Base-by-base conservation (phyloP, 2,888 invertebrate genomes). In the Monoplex corrugatus region DNA sequence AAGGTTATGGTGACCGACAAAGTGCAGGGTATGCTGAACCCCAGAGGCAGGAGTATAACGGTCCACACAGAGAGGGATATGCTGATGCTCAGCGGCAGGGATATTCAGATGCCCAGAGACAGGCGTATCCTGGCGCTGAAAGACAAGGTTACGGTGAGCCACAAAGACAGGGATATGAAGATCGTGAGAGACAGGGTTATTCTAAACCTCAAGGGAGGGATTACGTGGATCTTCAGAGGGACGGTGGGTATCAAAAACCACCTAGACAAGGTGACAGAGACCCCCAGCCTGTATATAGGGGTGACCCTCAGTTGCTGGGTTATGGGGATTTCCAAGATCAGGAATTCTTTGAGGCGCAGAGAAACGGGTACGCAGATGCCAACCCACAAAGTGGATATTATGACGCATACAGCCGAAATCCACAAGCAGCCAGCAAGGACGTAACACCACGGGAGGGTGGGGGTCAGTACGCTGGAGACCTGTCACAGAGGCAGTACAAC, bases 261-360 rank as follows among this genome's bases (percentile, higher is more conserved):
- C 80, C 63, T n/a, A 23, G 84, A 16, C 82, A 87, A n/a, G 90
- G 86, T n/a, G 86, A 87, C 72, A 35, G 78, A 50, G 32, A n/a
- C n/a, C n/a, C 1, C 10, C 45, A 23, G 40, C 43, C 50, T 1
- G 23, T 5, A 3, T 63, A 68, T 28, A 13, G 78, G 6, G 44
- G 13, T 8, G 50, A 78, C 13, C 75, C 38, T 2, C 84, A 88
- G 32, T 28, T 80, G 78, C 78, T 80, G 10, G 78, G 78, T 28
- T 80, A 80, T 23, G 78, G 78, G 28, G 78, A 80, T 23, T 80
- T 80, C 40, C 78, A 43, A 28, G 78, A 80, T 2, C 40, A 40
- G 78, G 90, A 85, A 8, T 78, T 80, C 40, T 28, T 50, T 32
- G 43, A 89, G 0, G 43, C 23, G 3, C 75, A 35, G 80, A 80